Percentiles rank a stretch among this genome's conserved stretches.
phyloP scores from a whole-genome alignment of 2,113 vertebrate genomes.

The Dasyurus viverrinus region DNA sequence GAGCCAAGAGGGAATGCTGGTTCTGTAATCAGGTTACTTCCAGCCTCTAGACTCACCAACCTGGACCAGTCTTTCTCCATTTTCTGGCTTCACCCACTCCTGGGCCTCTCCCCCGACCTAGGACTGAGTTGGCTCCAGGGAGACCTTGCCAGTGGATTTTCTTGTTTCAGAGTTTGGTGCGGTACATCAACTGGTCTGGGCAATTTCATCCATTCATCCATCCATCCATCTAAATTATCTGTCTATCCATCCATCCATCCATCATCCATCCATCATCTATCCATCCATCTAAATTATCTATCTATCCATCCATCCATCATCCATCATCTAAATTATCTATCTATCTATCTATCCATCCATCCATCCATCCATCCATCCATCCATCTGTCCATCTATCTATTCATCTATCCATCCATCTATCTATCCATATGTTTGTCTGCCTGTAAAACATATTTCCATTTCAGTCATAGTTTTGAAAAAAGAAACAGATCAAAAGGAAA shows the following conservation, averaged over 20 bases:
- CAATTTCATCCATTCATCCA: not conserved
- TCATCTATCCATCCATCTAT: no score
- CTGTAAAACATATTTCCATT: no score
- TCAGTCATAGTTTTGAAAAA: no score
- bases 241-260: no score
- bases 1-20: not conserved
- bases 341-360: not conserved
- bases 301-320: no score
- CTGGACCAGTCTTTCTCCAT: not conserved
- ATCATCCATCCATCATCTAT: no score
- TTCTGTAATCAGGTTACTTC: not conserved
- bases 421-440: no score
- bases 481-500: no score
- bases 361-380: not conserved
- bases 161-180: not conserved
- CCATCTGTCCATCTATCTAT: no score
- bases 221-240: no score
- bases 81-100: not conserved
- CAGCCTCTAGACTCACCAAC: not conserved
- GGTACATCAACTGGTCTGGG: not conserved
- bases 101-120: not conserved
- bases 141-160: not conserved
- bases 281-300: no score
- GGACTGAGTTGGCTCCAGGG: not conserved
- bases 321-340: no score